Percentiles rank a stretch among this genome's conserved stretches.
phyloP scores from a whole-genome alignment of 2,797 vertebrate species.

The Cephalopachus bancanus region DNA sequence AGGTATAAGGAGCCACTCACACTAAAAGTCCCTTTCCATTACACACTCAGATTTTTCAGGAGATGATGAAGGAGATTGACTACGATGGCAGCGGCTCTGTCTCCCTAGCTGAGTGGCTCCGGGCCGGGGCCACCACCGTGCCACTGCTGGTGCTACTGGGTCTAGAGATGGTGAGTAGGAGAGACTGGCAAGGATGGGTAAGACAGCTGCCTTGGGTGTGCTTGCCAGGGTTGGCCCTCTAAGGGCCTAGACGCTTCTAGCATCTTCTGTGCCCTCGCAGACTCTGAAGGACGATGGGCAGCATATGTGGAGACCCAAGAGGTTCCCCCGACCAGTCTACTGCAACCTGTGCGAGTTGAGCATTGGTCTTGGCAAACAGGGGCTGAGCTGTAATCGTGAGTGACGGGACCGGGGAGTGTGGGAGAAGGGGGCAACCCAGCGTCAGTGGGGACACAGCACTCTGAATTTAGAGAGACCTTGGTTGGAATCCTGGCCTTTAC shows the following conservation, averaged over 20 bases:
- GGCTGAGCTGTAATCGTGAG: constrained; percentile 96
- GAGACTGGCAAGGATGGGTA: not conserved
- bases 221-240: not conserved
- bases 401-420: constrained; percentile 60
- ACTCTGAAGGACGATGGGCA: constrained; percentile 95
- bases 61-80: constrained; percentile 97
- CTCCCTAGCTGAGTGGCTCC: constrained; percentile 95
- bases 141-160: constrained; percentile 95
- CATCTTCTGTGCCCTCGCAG: constrained; percentile 84
- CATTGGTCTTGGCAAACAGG: constrained; percentile 95
- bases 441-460: not conserved
- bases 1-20: not conserved
- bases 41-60: constrained; percentile 93
- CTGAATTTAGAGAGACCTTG: not conserved
- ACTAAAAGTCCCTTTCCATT: not conserved
- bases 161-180: constrained; percentile 90
- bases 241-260: not conserved
- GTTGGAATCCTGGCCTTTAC: constrained; percentile 37
- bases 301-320: constrained; percentile 96
- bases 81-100: constrained; percentile 95
- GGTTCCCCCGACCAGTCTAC: constrained; percentile 94
- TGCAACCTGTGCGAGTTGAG: constrained; percentile 94
- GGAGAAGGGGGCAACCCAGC: not conserved
- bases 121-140: constrained; percentile 95
- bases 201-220: not conserved